Conservation (phyloP, 2,113 vertebrate genomes). For the Neogobius melanostomus region DNA sequence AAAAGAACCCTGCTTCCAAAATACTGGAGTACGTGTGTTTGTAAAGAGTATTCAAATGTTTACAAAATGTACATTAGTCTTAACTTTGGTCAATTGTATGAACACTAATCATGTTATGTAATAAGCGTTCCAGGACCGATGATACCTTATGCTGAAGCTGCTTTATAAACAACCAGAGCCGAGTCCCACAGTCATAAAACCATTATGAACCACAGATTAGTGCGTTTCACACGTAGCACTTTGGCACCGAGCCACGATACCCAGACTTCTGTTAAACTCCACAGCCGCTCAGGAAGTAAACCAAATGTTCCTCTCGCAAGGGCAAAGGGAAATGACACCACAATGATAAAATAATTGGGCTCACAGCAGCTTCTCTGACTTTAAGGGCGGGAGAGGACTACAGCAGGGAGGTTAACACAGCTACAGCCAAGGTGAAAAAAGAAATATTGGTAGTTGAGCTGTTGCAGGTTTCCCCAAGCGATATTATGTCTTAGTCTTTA, state of each 20-base stretch:
- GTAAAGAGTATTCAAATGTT: no score
- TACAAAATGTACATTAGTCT: no score
- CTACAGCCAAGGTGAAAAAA: no score
- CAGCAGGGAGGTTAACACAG: neutral
- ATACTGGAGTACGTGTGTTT: no score
- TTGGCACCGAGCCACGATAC: slow-evolving; percentile 55
- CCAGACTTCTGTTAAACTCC: slow-evolving; percentile 38
- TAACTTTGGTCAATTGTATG: slow-evolving; percentile 13
- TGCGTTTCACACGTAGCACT: slow-evolving; percentile 31
- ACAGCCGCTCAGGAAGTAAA: slow-evolving; percentile 33
- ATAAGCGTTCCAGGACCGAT: slow-evolving; percentile 6
- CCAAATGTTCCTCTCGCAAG: slow-evolving; percentile 33
- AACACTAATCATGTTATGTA: neutral
- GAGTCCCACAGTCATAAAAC: slow-evolving; percentile 29
- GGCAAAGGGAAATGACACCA: slow-evolving; percentile 40
- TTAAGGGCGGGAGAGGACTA: neutral
- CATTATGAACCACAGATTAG: slow-evolving; percentile 38
- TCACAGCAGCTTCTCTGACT: slow-evolving; percentile 9
- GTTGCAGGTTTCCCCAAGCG: no score
- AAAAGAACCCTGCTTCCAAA: no score
- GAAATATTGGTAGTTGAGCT: no score
- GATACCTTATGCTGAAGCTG: slow-evolving; percentile 6
- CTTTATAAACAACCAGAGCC: slow-evolving; percentile 16
- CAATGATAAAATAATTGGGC: slow-evolving; percentile 22
- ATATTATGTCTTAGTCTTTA: no score